A percentile compares a stretch with the other conserved stretches of the same genome.
These are phyloP conservation scores for Poicephalus gulielmi DNA, from an alignment of 2,113 vertebrate genomes.

Conservation along the genomic window DNA sequence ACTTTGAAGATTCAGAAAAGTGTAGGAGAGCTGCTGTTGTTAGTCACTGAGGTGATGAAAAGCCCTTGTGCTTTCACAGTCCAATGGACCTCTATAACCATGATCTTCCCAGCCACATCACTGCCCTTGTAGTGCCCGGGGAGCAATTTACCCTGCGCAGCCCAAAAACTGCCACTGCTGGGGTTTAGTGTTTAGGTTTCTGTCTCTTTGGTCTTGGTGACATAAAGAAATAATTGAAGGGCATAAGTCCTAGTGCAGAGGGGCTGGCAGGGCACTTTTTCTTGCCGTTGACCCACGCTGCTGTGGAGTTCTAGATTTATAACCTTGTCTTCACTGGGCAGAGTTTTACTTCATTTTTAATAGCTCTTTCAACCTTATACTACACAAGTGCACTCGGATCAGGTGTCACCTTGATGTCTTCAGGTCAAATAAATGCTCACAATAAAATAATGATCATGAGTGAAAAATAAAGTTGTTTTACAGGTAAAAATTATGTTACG, in stretches of 20 bases:
- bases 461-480: background rate
- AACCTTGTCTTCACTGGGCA: background rate
- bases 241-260: background rate
- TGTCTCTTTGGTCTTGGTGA: background rate
- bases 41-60: background rate
- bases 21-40: background rate
- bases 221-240: background rate
- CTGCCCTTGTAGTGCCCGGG: rapidly evolving
- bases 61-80: background rate
- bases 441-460: background rate
- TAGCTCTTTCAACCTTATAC: background rate
- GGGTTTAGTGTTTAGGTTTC: background rate
- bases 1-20: background rate
- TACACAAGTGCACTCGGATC: background rate
- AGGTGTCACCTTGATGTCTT: background rate
- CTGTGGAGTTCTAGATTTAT: background rate
- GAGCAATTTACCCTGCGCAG: background rate
- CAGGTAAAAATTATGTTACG: rapidly evolving
- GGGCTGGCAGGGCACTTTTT: background rate
- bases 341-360: background rate
- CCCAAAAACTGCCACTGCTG: background rate
- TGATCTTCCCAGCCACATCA: background rate
- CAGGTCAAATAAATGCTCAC: background rate
- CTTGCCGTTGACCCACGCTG: background rate
- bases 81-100: background rate